Evolutionary conservation across 2,113 vertebrate genomes (phyloP).

Genomic region (Xenopus borealis): DNA sequence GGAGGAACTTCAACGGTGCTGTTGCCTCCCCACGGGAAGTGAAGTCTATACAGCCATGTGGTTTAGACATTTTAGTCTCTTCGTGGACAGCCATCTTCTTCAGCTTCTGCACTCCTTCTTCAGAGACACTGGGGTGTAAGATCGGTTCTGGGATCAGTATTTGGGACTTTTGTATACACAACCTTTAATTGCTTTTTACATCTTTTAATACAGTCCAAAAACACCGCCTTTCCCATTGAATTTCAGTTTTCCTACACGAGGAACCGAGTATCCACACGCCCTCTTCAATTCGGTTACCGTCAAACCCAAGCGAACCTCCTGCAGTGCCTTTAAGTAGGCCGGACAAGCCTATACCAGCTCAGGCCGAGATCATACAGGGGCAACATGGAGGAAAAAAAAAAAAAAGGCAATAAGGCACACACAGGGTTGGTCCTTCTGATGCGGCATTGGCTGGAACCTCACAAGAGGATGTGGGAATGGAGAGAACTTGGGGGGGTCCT

Average conservation of each 20-base stretch:
- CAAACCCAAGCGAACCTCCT: slow-evolving; percentile 4
- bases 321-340: slow-evolving; percentile 32
- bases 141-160: slow-evolving; percentile 33
- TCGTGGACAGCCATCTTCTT: neutral
- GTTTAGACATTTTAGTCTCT: neutral
- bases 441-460: neutral
- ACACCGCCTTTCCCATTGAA: slow-evolving; percentile 15
- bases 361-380: slow-evolving; percentile 14
- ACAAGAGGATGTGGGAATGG: neutral
- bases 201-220: slow-evolving; percentile 38
- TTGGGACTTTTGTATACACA: slow-evolving; percentile 36
- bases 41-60: neutral
- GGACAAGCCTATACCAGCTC: slow-evolving; percentile 10
- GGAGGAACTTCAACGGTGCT: neutral
- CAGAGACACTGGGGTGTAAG: slow-evolving; percentile 26
- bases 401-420: slow-evolving; percentile 1
- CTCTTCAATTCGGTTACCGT: neutral
- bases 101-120: slow-evolving; percentile 18
- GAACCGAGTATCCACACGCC: neutral
- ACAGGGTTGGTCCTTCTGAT: neutral
- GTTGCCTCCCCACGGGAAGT: neutral
- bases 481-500: neutral
- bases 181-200: slow-evolving; percentile 36
- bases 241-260: neutral
- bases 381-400: neutral